phyloP scores from a whole-genome alignment of 2,113 vertebrate genomes.

The Galbula dea region DNA sequence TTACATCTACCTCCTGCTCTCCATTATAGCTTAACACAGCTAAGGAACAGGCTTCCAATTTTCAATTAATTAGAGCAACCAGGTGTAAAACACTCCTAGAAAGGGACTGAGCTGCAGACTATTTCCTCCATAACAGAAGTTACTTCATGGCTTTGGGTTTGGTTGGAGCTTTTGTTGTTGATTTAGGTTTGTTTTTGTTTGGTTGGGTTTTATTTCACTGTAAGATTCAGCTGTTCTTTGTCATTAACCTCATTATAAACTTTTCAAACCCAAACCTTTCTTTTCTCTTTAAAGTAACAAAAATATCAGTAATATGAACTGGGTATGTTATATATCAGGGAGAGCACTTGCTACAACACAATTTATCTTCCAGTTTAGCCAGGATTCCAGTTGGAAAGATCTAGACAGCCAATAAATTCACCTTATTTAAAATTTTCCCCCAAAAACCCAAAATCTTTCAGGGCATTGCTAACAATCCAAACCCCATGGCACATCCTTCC shows the following conservation, averaged over 20 bases:
- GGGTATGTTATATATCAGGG: neutral
- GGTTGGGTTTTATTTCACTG: too few species aligned
- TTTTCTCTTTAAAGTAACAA: neutral
- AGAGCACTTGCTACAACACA: neutral
- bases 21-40: neutral
- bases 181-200: neutral
- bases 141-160: neutral
- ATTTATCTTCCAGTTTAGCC: neutral
- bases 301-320: neutral
- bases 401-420: neutral
- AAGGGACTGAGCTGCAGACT: neutral
- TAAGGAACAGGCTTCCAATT: neutral
- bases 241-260: neutral
- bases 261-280: neutral
- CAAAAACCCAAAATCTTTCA: neutral
- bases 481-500: neutral
- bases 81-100: neutral
- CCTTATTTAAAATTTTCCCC: neutral
- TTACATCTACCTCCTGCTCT: neutral
- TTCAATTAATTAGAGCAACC: slow-evolving; percentile 16
- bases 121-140: neutral
- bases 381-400: neutral
- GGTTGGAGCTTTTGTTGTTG: neutral
- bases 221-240: neutral
- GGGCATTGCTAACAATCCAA: neutral